Evolutionary conservation across 2,888 invertebrate genomes (phyloP).

Genomic region (Helobdella robusta): DNA sequence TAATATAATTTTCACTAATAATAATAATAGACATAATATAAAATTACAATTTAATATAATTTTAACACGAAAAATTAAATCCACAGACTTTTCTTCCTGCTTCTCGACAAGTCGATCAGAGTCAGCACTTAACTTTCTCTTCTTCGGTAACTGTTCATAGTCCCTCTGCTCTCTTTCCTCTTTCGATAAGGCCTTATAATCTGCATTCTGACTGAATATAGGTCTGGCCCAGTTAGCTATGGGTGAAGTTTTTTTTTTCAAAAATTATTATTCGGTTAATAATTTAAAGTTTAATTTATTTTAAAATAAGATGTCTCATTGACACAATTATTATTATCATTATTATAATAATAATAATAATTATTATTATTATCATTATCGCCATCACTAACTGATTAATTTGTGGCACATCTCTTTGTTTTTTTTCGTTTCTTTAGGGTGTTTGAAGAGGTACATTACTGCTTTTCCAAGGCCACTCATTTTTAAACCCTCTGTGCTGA

Average conservation of each 20-base stretch:
- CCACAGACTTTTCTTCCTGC: background rate
- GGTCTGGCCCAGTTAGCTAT: constrained; percentile 84
- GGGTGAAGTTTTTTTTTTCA: background rate
- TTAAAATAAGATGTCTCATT: too few relatives aligned
- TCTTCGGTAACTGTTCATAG: constrained; percentile 66
- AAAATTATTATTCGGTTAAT: too few relatives aligned
- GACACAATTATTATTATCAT: too few relatives aligned
- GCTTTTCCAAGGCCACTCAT: constrained; percentile 96
- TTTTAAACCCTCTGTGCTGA: constrained; percentile 79
- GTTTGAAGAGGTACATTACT: constrained; percentile 97
- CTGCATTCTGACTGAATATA: constrained; percentile 86
- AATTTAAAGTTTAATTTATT: too few relatives aligned
- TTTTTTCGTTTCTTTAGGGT: constrained; percentile 86
- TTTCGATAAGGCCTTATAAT: constrained; percentile 76
- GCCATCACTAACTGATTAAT: constrained; percentile 61
- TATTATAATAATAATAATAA: too few relatives aligned
- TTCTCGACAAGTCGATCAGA: background rate
- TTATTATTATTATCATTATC: background rate
- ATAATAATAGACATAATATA: too few relatives aligned
- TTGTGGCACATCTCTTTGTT: constrained; percentile 82
- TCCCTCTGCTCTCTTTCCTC: constrained; percentile 90
- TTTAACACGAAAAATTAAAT: too few relatives aligned
- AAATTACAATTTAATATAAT: too few relatives aligned
- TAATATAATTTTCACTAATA: too few relatives aligned
- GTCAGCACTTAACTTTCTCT: constrained; percentile 47